Evolutionary conservation across 2,888 invertebrate genomes (phyloP), one percentile per base, ranked within the genome.

Genomic region (Sarcophaga carnaria): DNA sequence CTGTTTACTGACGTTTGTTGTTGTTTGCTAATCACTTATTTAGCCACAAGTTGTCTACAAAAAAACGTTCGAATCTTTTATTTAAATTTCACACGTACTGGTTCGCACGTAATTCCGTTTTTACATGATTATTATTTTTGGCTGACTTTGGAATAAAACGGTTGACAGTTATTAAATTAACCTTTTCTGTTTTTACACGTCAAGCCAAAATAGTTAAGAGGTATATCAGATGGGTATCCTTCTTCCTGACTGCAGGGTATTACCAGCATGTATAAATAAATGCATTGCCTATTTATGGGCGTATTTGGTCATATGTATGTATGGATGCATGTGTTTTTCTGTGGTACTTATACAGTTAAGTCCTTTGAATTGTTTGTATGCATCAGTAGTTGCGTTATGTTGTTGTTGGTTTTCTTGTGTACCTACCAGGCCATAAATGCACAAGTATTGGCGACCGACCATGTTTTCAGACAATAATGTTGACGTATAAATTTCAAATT

Each of bases 401-500:
- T 83, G 70, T 60, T 45, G 45, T 83, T 83, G 63, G 64, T 14
- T 74, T 67, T 20, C 60, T 47, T 74, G 20, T 66, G 27, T 82
- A 62, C 64, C 70, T 54, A 63, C 10, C 59, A 27, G 71, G 17
- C 78, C 74, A 80, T 71, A 81, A 83, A 67, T 83, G 80, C 80
- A 47, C 45, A 80, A 72, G 72, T 78, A 83, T 70, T 78, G 66
- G 74, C 80, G 54, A 54, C 10, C 54, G 54, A 80, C 83, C 85
- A 83, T 85, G 83, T 83, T 85, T 85, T 88, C 85, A 71, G 80
- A 85, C 85, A 88, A 85, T 85, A 85, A 83, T 83, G 85, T 88
- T 85, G 85, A 88, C 88, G 83, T 85, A 85, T 83, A 88, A 87
- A 87, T 87, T 87, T 87, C 79, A 87, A 80, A 84, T 87, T 84